Conservation (phyloP, 1,140 invertebrate genomes). For the Anagrus nilaparvatae region DNA sequence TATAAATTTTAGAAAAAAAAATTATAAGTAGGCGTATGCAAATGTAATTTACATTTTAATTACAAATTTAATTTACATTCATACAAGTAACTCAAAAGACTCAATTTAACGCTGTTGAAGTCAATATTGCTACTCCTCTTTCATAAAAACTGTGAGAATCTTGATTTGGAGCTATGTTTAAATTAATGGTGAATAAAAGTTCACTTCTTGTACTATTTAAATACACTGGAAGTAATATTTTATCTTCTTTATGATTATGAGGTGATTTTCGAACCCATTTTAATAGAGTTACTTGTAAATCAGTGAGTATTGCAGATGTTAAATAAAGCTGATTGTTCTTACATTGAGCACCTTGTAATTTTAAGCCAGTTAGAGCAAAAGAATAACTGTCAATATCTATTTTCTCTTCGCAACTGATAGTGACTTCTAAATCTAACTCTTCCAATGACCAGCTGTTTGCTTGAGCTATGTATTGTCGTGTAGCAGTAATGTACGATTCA, state of each 20-base stretch:
- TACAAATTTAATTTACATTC: too few relatives aligned
- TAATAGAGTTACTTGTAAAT: conserved; percentile 78
- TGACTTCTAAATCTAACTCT: conserved; percentile 86
- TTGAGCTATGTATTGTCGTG: conserved; percentile 93
- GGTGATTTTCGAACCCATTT: conserved; percentile 70
- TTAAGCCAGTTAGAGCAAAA: conserved; percentile 78
- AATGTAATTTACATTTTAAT: too few relatives aligned
- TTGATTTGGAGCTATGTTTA: conserved; percentile 77
- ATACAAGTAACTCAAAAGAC: too few relatives aligned
- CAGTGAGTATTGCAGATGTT: conserved; percentile 90
- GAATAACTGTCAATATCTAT: conserved; percentile 61
- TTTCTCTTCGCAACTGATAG: conserved; percentile 45
- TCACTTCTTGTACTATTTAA: conserved; percentile 92
- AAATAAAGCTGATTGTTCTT: conserved; percentile 81
- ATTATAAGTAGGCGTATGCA: too few relatives aligned
- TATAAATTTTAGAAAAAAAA: too few relatives aligned
- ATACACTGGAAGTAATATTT: conserved; percentile 90
- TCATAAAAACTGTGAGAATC: conserved; percentile 93
- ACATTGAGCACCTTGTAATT: conserved; percentile 90
- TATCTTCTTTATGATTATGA: conserved; percentile 47
- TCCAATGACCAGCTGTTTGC: conserved; percentile 89
- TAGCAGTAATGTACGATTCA: conserved; percentile 98
- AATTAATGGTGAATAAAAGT: conserved; percentile 89
- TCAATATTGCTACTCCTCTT: conserved; percentile 88
- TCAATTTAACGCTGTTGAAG: conserved; percentile 83